Conservation (phyloP, 2,797 vertebrate genomes). For the Labroides dimidiatus region DNA sequence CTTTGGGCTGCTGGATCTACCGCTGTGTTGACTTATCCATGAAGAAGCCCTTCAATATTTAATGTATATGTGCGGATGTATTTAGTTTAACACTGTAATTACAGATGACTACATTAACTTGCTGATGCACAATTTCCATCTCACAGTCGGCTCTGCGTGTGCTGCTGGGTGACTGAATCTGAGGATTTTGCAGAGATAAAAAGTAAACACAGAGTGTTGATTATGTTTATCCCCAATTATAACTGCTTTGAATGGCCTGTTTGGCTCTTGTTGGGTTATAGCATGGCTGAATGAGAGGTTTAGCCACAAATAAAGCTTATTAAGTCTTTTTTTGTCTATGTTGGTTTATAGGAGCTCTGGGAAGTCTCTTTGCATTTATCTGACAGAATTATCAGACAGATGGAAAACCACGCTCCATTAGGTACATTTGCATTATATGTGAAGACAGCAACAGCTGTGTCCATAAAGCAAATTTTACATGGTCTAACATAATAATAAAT, state of each 20-base stretch:
- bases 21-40: conserved; percentile 31
- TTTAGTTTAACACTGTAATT: conserved; percentile 47
- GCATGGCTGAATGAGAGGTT: conserved; percentile 12
- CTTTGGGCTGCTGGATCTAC: conserved; percentile 23
- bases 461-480: background rate
- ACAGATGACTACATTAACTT: conserved; percentile 40
- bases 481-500: background rate
- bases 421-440: background rate
- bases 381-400: conserved; percentile 36
- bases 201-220: conserved; percentile 6
- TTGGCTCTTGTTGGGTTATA: conserved; percentile 9
- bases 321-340: background rate
- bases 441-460: background rate
- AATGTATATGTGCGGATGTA: conserved; percentile 18
- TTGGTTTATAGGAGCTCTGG: background rate
- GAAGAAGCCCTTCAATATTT: conserved; percentile 43
- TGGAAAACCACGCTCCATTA: conserved; percentile 35
- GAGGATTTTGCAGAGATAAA: conserved; percentile 51
- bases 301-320: background rate
- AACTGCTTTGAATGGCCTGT: conserved; percentile 11
- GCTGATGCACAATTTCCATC: conserved; percentile 38
- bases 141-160: conserved; percentile 29
- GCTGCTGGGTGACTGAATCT: conserved; percentile 44
- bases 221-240: conserved; percentile 3
- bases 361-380: conserved; percentile 15